Evolutionary conservation across 53 echinoderm and acorn worm species (phyloP).

Genomic region (Actinopyga echinites): DNA sequence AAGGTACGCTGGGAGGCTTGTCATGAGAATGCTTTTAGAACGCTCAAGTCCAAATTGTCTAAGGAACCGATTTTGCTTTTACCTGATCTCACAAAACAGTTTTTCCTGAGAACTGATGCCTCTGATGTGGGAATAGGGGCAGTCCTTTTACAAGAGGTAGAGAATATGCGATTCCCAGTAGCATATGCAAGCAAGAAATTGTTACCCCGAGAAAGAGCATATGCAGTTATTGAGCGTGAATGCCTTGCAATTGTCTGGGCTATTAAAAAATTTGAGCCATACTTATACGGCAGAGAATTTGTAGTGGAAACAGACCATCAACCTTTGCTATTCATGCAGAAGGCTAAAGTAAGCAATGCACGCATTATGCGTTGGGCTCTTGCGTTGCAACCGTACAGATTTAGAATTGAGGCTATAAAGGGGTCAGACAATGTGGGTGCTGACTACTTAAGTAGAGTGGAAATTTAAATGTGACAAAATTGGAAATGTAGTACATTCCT

Average conservation of each 20-base stretch:
- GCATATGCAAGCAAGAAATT: constrained; percentile 26
- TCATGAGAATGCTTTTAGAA: background rate
- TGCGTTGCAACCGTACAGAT: constrained; percentile 24
- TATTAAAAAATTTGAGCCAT: constrained; percentile 3
- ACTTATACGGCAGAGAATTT: background rate
- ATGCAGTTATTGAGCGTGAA: background rate
- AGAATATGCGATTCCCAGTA: constrained; percentile 1
- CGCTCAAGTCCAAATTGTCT: background rate
- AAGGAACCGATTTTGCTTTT: background rate
- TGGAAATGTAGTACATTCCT: constrained; percentile 12
- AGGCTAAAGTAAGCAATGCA: background rate
- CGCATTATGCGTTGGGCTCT: constrained; percentile 31
- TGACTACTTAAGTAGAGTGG: background rate
- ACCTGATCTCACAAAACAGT: constrained; percentile 28
- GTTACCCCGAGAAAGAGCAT: background rate
- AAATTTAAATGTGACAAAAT: background rate
- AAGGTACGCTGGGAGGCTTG: background rate
- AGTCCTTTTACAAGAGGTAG: constrained; percentile 19
- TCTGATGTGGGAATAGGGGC: constrained; percentile 25
- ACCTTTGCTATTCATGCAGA: background rate
- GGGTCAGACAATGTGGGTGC: no score
- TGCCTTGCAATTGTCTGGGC: constrained; percentile 16
- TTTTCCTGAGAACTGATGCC: constrained; percentile 28
- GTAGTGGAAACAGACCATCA: constrained; percentile 21
- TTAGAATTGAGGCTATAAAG: constrained; percentile 1